phyloP scores from a whole-genome alignment of 2,113 vertebrate species.

The Cavia aperea region DNA sequence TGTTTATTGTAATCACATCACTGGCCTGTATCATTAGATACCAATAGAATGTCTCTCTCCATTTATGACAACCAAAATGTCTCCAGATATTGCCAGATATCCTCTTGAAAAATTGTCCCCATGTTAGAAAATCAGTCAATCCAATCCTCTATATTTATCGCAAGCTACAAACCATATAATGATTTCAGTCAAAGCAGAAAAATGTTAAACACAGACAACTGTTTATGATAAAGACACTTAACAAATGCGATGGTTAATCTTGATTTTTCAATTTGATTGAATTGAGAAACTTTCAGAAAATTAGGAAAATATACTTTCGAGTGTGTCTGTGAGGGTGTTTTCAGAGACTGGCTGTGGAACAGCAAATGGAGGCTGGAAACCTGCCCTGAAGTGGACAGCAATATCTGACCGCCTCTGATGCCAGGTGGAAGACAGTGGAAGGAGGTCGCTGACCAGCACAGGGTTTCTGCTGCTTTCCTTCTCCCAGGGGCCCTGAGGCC shows the following conservation, averaged over 20 bases:
- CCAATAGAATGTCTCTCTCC: too few species aligned
- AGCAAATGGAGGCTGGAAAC: not conserved
- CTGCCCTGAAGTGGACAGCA: not conserved
- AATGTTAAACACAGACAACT: slow-evolving; percentile 5
- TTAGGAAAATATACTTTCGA: not conserved
- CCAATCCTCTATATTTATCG: not conserved
- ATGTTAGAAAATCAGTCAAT: not conserved
- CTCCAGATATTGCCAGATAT: not conserved
- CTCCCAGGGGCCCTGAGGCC: not conserved
- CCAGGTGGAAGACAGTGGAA: not conserved
- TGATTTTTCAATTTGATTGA: not conserved
- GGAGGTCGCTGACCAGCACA: not conserved
- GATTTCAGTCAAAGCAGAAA: not conserved
- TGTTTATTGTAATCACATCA: not conserved
- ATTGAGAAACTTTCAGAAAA: not conserved
- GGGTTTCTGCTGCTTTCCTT: not conserved
- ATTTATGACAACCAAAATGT: not conserved
- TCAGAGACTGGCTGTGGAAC: not conserved
- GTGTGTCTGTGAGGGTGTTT: not conserved
- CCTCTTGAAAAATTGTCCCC: not conserved
- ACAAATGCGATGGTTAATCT: not conserved
- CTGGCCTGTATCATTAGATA: not conserved
- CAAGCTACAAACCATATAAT: not conserved
- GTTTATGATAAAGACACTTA: not conserved
- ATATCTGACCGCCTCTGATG: not conserved